These are phyloP conservation scores for Microcaecilia unicolor DNA, from an alignment of 2,797 vertebrate genomes.

Conservation along the genomic window DNA sequence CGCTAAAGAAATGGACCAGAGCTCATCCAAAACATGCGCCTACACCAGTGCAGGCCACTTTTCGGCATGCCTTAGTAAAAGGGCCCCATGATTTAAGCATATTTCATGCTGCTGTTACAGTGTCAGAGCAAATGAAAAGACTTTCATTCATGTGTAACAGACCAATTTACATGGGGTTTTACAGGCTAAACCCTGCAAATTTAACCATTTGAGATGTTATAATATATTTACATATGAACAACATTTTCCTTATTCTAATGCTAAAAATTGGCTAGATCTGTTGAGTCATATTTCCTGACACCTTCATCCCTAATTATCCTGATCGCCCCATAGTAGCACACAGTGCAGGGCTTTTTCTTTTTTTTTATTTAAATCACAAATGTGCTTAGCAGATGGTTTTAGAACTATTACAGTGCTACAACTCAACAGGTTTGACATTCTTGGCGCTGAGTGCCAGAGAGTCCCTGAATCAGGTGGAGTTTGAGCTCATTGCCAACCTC, in stretches of 20 bases:
- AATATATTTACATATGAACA: neutral
- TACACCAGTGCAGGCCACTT: too few relatives aligned
- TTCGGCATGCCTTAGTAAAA: too few relatives aligned
- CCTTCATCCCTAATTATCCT: neutral
- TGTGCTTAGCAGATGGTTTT: neutral
- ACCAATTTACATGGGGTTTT: neutral
- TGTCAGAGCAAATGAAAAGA: neutral
- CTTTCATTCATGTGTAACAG: neutral
- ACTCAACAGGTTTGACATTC: constrained; percentile 10
- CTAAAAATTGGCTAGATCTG: neutral
- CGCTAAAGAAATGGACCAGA: too few relatives aligned
- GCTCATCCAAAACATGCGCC: too few relatives aligned
- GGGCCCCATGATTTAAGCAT: neutral
- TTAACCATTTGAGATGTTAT: neutral
- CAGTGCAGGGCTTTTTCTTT: neutral
- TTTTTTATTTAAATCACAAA: too few relatives aligned
- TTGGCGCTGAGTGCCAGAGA: constrained; percentile 6
- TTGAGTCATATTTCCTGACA: constrained; percentile 13
- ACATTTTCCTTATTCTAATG: neutral
- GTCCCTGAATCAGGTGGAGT: neutral
- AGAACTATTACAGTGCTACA: constrained; percentile 12
- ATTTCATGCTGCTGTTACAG: neutral
- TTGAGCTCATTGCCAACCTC: neutral
- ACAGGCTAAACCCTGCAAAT: neutral
- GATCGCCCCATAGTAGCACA: neutral